Percentiles rank a stretch among this genome's conserved stretches.
Conservation (phyloP, 2,888 invertebrate species). For the Pseudoips prasinana region DNA sequence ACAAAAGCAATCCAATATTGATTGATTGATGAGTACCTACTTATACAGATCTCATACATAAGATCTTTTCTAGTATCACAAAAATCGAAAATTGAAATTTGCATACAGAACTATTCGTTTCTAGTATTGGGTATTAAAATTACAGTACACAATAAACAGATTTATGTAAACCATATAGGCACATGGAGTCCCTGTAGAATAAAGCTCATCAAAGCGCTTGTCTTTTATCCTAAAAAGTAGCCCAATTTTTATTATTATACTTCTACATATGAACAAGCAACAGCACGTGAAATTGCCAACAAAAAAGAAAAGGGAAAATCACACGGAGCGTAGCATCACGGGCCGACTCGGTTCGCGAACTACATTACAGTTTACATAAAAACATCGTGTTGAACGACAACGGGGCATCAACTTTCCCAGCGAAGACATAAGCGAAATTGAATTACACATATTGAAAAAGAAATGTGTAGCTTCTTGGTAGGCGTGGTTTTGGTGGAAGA, state of each 20-base stretch:
- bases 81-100: too few relatives aligned
- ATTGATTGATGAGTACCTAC: too few relatives aligned
- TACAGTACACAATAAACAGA: too few relatives aligned
- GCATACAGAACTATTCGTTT: too few relatives aligned
- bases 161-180: too few relatives aligned
- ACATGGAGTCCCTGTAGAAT: background rate
- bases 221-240: conserved; percentile 35
- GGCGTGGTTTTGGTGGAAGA: conserved; percentile 73
- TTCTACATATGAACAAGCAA: conserved; percentile 63
- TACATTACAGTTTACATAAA: conserved; percentile 82
- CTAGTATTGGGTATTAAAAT: too few relatives aligned
- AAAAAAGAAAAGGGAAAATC: conserved; percentile 66
- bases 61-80: too few relatives aligned
- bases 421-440: conserved; percentile 83
- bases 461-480: conserved; percentile 81
- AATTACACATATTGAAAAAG: conserved; percentile 83
- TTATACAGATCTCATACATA: too few relatives aligned
- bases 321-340: conserved; percentile 63
- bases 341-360: conserved; percentile 75
- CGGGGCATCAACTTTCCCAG: conserved; percentile 81
- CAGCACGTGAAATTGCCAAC: conserved; percentile 73
- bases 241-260: conserved; percentile 42
- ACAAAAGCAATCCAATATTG: too few relatives aligned
- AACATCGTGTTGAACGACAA: conserved; percentile 82
- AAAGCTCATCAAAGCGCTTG: conserved; percentile 9